Base-by-base conservation (phyloP, 2,797 vertebrate genomes). In the Gymnodraco acuticeps region DNA sequence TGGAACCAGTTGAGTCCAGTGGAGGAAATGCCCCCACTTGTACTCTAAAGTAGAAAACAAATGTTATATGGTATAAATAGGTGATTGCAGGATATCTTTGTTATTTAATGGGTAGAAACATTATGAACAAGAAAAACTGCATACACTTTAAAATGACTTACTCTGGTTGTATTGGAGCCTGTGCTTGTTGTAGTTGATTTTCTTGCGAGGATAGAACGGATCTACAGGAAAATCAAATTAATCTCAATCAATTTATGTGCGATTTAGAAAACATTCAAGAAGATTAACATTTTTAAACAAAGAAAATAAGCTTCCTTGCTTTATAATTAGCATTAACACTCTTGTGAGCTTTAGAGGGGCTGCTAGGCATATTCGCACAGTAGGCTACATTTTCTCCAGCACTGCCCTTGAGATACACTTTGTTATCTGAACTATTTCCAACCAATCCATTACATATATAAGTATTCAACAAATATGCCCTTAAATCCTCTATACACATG, bases 91-190 rank as follows among this genome's bases (percentile, higher is more conserved):
- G 3, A 53, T 33, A 9, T 69, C 19, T 17, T 10, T 55, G 46
- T 2, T 5, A n/a, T 50, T 67, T 65, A 20, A 48, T 2, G 2
- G 10, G 2, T 8, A 16, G 1, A 3, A 41, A n/a, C 27, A 41
- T 48, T n/a, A 27, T 0, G 2, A 42, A 23, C 6, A 64, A 15
- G 3, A 48, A 53, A 48, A 41, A 10, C 6, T 61, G 10, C 9
- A 8, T 20, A 4, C 3, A 50, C 27, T 63, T 14, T 38, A 48
- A 42, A 13, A 13, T 4, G 12, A 80, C 87, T 93, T 92, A 97
- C 97, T 93, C 93, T 95, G 82, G 96, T 94, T 76, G 89, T 88
- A 64, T 95, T 94, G 0, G 95, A 96, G 81, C 89, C 89, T 78
- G 92, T 93, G 73, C 87, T 93, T 59, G 89, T 56, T 31, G 81